These are phyloP conservation scores for Chalcosyrphus nemorum DNA, from an alignment of 2,888 invertebrate genomes.

Conservation along the genomic window DNA sequence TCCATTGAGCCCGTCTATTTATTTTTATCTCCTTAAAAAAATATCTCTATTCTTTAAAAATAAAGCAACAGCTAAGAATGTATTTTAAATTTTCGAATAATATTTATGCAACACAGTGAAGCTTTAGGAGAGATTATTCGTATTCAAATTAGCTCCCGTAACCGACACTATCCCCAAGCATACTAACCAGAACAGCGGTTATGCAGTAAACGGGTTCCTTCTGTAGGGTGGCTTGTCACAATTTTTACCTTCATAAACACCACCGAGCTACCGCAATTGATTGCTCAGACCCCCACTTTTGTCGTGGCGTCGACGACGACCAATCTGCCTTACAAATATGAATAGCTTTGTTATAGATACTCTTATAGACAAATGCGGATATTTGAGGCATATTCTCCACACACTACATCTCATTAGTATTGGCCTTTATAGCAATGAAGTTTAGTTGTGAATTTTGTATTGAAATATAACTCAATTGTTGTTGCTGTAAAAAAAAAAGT, in stretches of 20 bases:
- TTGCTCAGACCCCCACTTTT: conserved; percentile 29
- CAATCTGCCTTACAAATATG: conserved; percentile 15
- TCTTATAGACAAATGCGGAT: conserved; percentile 37
- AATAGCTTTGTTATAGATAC: conserved; percentile 14
- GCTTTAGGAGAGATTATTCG: background rate
- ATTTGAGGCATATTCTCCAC: conserved; percentile 44
- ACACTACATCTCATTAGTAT: conserved; percentile 55
- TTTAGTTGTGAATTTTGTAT: conserved; percentile 28
- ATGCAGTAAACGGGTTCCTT: conserved; percentile 31
- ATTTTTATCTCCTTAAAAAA: background rate
- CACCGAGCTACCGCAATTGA: conserved; percentile 39
- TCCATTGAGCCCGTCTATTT: conserved; percentile 10
- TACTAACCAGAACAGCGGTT: conserved; percentile 33
- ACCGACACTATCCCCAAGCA: conserved; percentile 56
- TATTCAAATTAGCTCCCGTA: conserved; percentile 52
- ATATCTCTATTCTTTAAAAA: background rate
- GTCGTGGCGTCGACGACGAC: conserved; percentile 10
- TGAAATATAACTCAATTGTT: too few species aligned
- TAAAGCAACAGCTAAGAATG: background rate
- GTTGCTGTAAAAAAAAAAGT: too few species aligned
- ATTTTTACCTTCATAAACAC: conserved; percentile 43
- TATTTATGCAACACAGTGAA: background rate
- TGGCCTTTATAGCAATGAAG: background rate
- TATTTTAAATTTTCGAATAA: background rate
- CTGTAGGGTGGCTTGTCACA: conserved; percentile 35